Conservation (phyloP, 2,888 invertebrate species). For the Drosophila infuscata region DNA sequence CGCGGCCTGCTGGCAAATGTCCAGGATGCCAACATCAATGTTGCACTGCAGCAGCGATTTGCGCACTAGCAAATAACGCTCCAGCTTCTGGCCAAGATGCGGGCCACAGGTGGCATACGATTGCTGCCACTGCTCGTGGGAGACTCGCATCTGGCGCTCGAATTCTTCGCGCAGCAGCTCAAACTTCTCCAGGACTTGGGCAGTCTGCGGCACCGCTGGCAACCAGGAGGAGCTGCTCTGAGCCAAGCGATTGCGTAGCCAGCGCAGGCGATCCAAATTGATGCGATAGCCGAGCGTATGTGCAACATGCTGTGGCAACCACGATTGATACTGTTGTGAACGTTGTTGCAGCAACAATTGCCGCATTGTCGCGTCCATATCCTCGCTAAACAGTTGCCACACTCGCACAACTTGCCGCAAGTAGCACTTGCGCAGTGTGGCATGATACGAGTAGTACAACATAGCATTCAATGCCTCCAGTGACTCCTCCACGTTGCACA, state of each 20-base stretch:
- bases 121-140: constrained; percentile 86
- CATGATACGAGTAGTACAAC: constrained; percentile 91
- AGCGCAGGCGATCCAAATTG: constrained; percentile 88
- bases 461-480: constrained; percentile 91
- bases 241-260: constrained; percentile 87
- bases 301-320: constrained; percentile 90
- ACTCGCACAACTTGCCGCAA: constrained; percentile 89
- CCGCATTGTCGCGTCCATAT: constrained; percentile 89
- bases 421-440: constrained; percentile 89
- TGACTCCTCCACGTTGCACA: constrained; percentile 92
- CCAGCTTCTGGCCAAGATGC: constrained; percentile 87
- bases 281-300: constrained; percentile 89
- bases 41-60: constrained; percentile 91
- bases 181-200: constrained; percentile 87
- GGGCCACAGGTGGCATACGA: constrained; percentile 84
- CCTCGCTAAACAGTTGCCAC: constrained; percentile 91
- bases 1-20: constrained; percentile 89
- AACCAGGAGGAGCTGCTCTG: constrained; percentile 91
- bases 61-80: constrained; percentile 90
- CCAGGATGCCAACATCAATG: constrained; percentile 89
- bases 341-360: constrained; percentile 88
- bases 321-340: constrained; percentile 87
- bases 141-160: constrained; percentile 85
- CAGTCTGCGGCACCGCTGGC: constrained; percentile 89
- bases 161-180: constrained; percentile 76